Evolutionary conservation across 2,113 vertebrate genomes (phyloP).

Genomic region (Epinephelus fuscoguttatus): DNA sequence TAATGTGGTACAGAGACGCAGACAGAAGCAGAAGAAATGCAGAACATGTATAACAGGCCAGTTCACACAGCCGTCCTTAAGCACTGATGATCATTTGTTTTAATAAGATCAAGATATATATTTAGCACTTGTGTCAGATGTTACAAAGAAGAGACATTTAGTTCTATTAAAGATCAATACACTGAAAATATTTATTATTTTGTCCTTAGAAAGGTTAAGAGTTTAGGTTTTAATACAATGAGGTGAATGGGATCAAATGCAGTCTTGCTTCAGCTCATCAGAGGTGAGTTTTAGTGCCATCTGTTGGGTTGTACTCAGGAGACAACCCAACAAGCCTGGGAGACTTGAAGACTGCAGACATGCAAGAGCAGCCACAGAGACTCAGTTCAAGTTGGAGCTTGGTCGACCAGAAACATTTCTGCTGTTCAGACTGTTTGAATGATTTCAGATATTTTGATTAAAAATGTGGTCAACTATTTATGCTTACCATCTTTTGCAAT

Average conservation of each 20-base stretch:
- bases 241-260: slow-evolving; percentile 19
- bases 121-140: neutral
- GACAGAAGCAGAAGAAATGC: neutral
- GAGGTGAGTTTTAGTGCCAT: slow-evolving; percentile 28
- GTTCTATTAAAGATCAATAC: neutral
- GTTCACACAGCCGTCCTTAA: neutral
- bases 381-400: neutral
- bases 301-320: slow-evolving; percentile 33
- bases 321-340: neutral
- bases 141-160: neutral
- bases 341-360: slow-evolving; percentile 27
- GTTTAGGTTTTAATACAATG: neutral
- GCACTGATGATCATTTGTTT: neutral
- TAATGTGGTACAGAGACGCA: slow-evolving; percentile 10
- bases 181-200: neutral
- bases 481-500: neutral
- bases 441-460: slow-evolving; percentile 5
- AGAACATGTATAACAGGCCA: slow-evolving; percentile 4
- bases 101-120: neutral
- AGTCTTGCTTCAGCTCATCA: neutral
- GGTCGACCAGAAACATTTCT: neutral
- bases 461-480: neutral
- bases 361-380: neutral
- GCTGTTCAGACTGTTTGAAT: neutral
- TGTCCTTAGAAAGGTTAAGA: neutral